Base-by-base conservation (phyloP, 2,113 vertebrate genomes). In the Ictalurus punctatus region DNA sequence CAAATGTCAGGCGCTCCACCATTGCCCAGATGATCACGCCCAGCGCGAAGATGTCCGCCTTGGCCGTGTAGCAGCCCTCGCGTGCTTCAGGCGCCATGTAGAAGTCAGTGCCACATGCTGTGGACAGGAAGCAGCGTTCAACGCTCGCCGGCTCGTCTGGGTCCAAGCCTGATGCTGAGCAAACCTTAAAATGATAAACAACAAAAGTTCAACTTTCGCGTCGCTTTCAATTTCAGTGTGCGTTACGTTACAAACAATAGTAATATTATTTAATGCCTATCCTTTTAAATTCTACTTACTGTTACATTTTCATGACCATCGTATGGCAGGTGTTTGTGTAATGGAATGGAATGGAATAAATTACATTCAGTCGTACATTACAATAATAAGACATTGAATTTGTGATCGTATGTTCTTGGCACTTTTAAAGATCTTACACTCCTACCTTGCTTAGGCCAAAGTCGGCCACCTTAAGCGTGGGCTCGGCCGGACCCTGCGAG, bases 11-110 rank as follows among this genome's bases (percentile, higher is more conserved):
- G 87, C 97, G 96, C 93, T 99, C 98, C 92, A 99, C 91, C 98
- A 99, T 99, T 0, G 98, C 98, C 98, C 98, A 99, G 93, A 99
- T 97, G 88, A 99, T 99, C 91, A 99, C 96, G 1, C 98, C 98
- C 92, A 99, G 92, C 0, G 98, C 98, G 58, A 99, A 99, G 93
- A 99, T 99, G 93, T 99, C 98, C 0, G 98, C 98, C 93, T 99
- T 99, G 83, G 98, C 98, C 0, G 98, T 99, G 92, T 99, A 99
- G 94, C 99, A 97, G 23, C 98, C 98, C 93, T 99, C 98, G 97
- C 98, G 99, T 0, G 98, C 98, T 93, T 99, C 98, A 0, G 98
- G 98, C 40, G 98, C 98, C 98, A 99, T 99, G 92, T 99, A 99
- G 94, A 99, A 99, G 94, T 98, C 98, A 0, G 98, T 98, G 56